Evolutionary conservation across 2,888 invertebrate genomes (phyloP).

Genomic region (Drosophila nigricruria): DNA sequence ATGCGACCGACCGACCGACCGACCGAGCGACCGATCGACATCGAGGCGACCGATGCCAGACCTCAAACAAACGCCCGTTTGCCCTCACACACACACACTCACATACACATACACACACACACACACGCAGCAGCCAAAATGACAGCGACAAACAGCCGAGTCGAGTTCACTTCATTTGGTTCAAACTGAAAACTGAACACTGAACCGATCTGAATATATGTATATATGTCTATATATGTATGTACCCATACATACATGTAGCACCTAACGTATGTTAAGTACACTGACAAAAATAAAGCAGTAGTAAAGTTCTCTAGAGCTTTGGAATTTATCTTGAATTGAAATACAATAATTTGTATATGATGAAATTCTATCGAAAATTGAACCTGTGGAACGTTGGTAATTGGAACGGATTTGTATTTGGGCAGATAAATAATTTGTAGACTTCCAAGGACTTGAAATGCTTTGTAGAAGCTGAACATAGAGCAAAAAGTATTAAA

Average conservation of each 20-base stretch:
- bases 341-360: not conserved
- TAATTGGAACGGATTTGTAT: not conserved
- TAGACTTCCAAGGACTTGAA: too few species aligned
- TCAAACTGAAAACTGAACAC: conserved; percentile 65
- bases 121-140: conserved; percentile 55
- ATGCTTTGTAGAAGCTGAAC: too few species aligned
- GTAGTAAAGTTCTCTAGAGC: not conserved
- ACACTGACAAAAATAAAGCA: conserved; percentile 37
- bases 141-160: conserved; percentile 69
- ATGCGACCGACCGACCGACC: conserved; percentile 64
- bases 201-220: conserved; percentile 75
- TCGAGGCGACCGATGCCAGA: conserved; percentile 76
- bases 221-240: conserved; percentile 3
- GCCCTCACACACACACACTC: conserved; percentile 66
- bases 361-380: not conserved
- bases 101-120: conserved; percentile 28
- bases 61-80: conserved; percentile 79
- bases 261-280: conserved; percentile 9
- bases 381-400: not conserved
- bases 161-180: conserved; percentile 73
- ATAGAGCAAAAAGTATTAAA: too few species aligned
- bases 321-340: not conserved
- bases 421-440: not conserved
- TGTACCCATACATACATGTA: not conserved
- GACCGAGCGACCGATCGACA: conserved; percentile 69